Evolutionary conservation across 2,797 vertebrate genomes (phyloP).

Genomic region (Peromyscus attwateri): DNA sequence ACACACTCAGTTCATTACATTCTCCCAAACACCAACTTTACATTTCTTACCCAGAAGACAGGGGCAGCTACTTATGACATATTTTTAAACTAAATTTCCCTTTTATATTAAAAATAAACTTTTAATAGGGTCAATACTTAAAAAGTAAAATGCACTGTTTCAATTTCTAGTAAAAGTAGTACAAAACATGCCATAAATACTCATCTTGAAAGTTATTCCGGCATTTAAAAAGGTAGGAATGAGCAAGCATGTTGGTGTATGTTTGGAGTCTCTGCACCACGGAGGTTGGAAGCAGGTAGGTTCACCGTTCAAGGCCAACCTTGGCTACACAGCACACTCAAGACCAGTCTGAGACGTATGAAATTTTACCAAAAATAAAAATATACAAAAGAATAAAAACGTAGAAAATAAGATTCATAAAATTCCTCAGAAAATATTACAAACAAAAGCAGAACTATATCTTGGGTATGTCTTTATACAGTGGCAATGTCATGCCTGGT

Average conservation of each 20-base stretch:
- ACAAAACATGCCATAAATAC: not conserved
- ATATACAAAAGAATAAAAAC: not conserved
- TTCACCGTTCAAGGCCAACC: not conserved
- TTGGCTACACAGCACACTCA: not conserved
- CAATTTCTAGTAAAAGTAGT: not conserved
- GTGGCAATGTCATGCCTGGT: accelerated
- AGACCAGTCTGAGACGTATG: not conserved
- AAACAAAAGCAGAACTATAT: not conserved
- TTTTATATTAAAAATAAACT: not conserved
- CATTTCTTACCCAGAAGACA: not conserved
- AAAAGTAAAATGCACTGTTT: slow-evolving; percentile 24
- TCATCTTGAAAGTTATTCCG: not conserved
- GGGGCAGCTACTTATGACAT: not conserved
- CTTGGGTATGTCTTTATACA: not conserved
- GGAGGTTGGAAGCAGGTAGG: not conserved
- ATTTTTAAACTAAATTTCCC: not conserved
- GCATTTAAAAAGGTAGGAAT: slow-evolving; percentile 21
- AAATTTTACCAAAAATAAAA: not conserved
- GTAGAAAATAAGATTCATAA: not conserved
- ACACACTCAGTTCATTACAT: no score
- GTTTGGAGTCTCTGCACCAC: not conserved
- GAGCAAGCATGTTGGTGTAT: no score
- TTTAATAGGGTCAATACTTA: not conserved
- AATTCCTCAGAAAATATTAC: slow-evolving; percentile 29
- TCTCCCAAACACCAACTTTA: not conserved